Base-by-base conservation (phyloP, 37 sponge, comb jelly and placozoan genomes). In the Petrosia ficiformis region DNA sequence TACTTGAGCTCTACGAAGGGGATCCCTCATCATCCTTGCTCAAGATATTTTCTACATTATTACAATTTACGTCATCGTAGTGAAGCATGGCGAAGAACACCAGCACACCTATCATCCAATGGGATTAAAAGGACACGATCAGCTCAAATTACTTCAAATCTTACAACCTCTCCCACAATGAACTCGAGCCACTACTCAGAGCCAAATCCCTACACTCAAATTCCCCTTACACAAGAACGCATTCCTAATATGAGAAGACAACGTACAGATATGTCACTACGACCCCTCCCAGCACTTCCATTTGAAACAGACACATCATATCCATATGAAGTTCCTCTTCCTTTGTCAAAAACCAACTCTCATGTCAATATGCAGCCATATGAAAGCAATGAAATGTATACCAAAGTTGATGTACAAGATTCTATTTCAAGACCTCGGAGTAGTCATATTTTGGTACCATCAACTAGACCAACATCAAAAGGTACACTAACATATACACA, bases 11-110 rank as follows among this genome's bases (percentile, higher is more conserved):
- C 19, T 14, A 2, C 63, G 1, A 83, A 39, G 11, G 84, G 84
- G 8, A 83, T 83, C 31, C 70, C 84, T 3, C 84, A 68, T 33
- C 84, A 83, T 61, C 65, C 65, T 24, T 19, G 71, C 19, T 83
- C 84, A 58, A 69, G 57, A 24, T 83, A 76, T 71, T 83, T 83
- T 67, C 4, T 30, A 37, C 41, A 57, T 21, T 2, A 61, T 11
- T 42, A 5, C 28, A 6, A 8, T 11, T 5, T 5, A 8, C 11
- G 5, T 6, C 28, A 61, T 29, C 14, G 54, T 8, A 48, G 54
- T 48, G 14, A 48, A 48, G 54, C 14, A 14, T 48, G 54, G 54
- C 8, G 8, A 19, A 48, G 14, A 48, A 48, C 8, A 48, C 54
- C 54, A 19, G 54, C 28, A n/a, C 26, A 61, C 22, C 28, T 5